Conservation (phyloP, 2,888 invertebrate genomes). For the Bursaphelenchus okinawaensis region DNA sequence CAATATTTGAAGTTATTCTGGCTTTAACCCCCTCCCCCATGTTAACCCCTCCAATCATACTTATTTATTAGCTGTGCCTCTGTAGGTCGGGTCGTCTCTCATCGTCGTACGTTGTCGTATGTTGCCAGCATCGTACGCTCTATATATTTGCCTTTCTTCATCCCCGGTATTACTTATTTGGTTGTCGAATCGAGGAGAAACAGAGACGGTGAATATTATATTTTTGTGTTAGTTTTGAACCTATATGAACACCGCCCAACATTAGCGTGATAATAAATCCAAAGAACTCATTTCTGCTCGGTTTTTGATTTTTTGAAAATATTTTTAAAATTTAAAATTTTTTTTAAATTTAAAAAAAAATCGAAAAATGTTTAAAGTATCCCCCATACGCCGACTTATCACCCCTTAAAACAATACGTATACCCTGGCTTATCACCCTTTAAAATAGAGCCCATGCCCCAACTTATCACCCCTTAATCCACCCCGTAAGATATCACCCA, state of each 20-base stretch:
- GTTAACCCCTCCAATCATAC: too few species aligned
- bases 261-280: background rate
- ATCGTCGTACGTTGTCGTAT: too few species aligned
- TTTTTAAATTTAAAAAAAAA: background rate
- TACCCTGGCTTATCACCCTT: background rate
- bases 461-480: background rate
- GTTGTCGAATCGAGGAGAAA: background rate
- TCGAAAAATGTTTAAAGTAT: background rate
- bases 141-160: background rate
- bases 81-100: background rate
- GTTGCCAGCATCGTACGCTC: too few species aligned
- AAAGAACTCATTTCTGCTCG: background rate
- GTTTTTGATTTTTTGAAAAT: background rate
- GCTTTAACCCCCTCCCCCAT: background rate
- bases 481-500: too few species aligned
- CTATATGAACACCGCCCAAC: background rate
- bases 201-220: background rate
- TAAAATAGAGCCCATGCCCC: background rate
- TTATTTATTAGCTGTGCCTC: background rate
- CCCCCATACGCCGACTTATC: background rate
- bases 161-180: background rate
- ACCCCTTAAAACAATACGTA: background rate
- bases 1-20: too few species aligned
- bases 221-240: too few species aligned
- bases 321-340: background rate